Conservation (phyloP, 2,888 invertebrate genomes). For the Agrochola lychnidis region DNA sequence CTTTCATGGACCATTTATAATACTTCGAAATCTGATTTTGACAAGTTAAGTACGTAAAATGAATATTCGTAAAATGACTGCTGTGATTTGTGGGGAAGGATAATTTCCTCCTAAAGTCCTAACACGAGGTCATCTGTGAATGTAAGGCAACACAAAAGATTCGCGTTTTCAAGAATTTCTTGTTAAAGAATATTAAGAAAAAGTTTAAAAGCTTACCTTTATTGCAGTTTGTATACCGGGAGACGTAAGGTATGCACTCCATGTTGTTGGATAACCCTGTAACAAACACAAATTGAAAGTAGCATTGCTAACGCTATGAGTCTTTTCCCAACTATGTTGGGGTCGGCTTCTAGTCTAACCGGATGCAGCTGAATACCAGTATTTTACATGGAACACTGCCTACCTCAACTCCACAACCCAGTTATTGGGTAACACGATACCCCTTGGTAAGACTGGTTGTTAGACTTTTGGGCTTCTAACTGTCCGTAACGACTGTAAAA, state of each 20-base stretch:
- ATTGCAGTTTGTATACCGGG: slow-evolving; percentile 79
- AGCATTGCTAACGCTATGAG: neutral
- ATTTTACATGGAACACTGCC: neutral
- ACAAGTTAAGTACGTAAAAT: neutral
- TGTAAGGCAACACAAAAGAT: neutral
- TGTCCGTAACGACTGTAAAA: neutral
- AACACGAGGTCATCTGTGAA: neutral
- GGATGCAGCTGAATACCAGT: neutral
- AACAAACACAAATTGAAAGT: slow-evolving; percentile 67
- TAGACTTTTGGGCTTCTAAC: neutral
- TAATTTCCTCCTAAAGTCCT: neutral
- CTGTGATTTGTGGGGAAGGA: neutral
- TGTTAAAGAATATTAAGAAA: neutral
- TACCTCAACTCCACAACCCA: neutral
- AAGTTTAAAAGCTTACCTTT: slow-evolving; percentile 73
- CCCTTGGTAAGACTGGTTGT: neutral
- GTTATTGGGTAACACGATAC: neutral
- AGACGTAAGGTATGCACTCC: slow-evolving; percentile 82
- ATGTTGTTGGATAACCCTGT: slow-evolving; percentile 46
- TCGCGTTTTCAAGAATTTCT: neutral
- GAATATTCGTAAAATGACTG: neutral
- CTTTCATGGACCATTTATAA: neutral
- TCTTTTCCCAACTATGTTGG: neutral
- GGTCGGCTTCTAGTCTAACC: neutral
- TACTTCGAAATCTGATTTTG: neutral